Conservation (phyloP, 2,113 vertebrate genomes). For the Dasyprocta punctata region DNA sequence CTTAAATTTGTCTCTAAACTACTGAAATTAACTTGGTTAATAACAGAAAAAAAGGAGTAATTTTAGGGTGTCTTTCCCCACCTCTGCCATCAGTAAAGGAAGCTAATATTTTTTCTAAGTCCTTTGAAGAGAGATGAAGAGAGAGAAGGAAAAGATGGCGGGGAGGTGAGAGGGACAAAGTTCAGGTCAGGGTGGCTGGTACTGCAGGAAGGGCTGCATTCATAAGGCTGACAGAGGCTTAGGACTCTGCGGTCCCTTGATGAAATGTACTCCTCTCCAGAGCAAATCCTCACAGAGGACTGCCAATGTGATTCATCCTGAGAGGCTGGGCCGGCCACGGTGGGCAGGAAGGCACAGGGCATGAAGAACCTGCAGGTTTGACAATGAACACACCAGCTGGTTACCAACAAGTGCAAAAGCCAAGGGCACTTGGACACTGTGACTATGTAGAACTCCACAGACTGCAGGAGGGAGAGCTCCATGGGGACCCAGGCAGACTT, state of each 20-base stretch:
- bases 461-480: neutral
- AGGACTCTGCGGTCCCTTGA: neutral
- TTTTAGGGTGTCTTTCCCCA: neutral
- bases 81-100: neutral
- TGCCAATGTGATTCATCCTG: fast-evolving
- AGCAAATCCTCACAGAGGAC: neutral
- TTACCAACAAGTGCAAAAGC: no score
- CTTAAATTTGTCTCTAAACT: neutral
- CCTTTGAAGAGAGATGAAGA: neutral
- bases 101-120: neutral
- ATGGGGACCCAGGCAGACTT: fast-evolving
- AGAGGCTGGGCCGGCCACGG: neutral
- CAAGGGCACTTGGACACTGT: fast-evolving
- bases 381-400: neutral
- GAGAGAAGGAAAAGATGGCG: neutral
- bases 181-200: neutral
- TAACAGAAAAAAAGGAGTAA: neutral
- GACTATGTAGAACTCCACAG: neutral
- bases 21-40: neutral
- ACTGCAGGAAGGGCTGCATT: neutral
- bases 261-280: neutral
- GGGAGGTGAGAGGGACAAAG: fast-evolving
- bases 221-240: neutral
- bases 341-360: neutral
- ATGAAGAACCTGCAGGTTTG: neutral